A percentile compares a stretch with the other conserved stretches of the same genome.
These are phyloP conservation scores for Chrysolina haemoptera DNA, from an alignment of 2,888 invertebrate species.

Conservation along the genomic window DNA sequence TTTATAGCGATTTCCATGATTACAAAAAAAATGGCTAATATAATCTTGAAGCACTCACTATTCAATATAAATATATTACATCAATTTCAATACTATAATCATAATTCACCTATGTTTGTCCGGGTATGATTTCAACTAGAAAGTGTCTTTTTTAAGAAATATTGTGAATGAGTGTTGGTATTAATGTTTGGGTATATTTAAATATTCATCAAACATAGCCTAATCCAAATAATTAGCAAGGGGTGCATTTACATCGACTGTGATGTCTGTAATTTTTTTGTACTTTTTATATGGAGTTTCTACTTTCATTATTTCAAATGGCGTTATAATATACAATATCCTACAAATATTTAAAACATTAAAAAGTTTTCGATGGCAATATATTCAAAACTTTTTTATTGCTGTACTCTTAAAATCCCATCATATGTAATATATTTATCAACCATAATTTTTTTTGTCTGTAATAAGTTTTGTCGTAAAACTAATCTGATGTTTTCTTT, in stretches of 20 bases:
- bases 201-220: not conserved
- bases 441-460: not conserved
- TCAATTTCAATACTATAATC: too few relatives aligned
- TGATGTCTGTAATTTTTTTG: conserved; percentile 41
- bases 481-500: not conserved
- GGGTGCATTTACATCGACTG: conserved; percentile 12
- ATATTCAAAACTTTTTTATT: not conserved
- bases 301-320: conserved; percentile 23
- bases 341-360: not conserved
- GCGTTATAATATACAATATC: not conserved
- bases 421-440: not conserved
- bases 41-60: too few relatives aligned
- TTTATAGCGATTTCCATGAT: too few relatives aligned
- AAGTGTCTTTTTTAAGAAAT: not conserved
- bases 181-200: not conserved
- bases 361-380: too few relatives aligned
- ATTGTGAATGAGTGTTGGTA: not conserved
- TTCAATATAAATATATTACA: too few relatives aligned
- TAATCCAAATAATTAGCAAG: not conserved
- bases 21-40: too few relatives aligned
- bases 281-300: conserved; percentile 49
- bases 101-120: too few relatives aligned
- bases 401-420: not conserved
- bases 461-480: not conserved
- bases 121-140: too few relatives aligned